These are phyloP conservation scores for Discoglossus pictus DNA, from an alignment of 2,797 vertebrate species.

Conservation along the genomic window DNA sequence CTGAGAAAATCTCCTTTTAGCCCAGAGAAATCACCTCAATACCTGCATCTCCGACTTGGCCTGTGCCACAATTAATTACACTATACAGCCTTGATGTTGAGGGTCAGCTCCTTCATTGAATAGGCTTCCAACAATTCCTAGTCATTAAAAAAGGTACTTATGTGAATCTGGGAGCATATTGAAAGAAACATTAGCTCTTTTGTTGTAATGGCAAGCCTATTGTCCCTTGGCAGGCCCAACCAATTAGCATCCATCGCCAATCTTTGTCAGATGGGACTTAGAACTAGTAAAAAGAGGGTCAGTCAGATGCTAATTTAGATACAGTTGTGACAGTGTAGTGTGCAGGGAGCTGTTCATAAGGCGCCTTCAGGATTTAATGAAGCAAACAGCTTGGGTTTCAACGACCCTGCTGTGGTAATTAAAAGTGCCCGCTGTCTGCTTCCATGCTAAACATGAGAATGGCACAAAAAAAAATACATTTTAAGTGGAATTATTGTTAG, in stretches of 20 bases:
- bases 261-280: conserved; percentile 72
- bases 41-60: conserved; percentile 67
- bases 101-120: conserved; percentile 83
- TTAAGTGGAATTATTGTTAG: conserved; percentile 68
- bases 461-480: no score
- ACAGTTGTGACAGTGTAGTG: conserved; percentile 77
- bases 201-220: conserved; percentile 71
- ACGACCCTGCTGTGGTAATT: conserved; percentile 76
- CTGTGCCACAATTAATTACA: conserved; percentile 68
- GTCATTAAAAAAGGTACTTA: conserved; percentile 79
- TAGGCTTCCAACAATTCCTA: conserved; percentile 74
- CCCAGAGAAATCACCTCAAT: conserved; percentile 58
- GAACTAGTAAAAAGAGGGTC: conserved; percentile 66
- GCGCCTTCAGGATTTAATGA: conserved; percentile 74
- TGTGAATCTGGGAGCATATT: conserved; percentile 69
- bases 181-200: conserved; percentile 80
- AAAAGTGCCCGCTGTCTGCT: conserved; percentile 67
- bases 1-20: conserved; percentile 70
- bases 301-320: conserved; percentile 84
- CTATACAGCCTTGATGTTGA: conserved; percentile 68
- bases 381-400: conserved; percentile 74
- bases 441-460: conserved; percentile 69
- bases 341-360: conserved; percentile 65
- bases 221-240: conserved; percentile 68
- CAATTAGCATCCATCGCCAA: conserved; percentile 80